Evolutionary conservation across 1,140 invertebrate genomes (phyloP).

Genomic region (Conus betulinus): DNA sequence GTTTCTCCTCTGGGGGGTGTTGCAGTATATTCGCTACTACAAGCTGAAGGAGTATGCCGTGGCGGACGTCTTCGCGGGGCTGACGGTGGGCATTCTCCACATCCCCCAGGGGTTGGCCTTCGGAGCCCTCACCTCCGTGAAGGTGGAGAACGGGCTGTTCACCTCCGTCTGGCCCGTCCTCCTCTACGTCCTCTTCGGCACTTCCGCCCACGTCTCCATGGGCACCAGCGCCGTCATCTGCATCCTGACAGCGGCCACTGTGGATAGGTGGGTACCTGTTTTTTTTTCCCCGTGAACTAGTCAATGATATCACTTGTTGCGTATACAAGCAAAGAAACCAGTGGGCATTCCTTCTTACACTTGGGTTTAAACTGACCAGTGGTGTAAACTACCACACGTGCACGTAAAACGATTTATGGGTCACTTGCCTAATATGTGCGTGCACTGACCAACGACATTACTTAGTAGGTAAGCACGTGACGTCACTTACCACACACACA

Average conservation of each 20-base stretch:
- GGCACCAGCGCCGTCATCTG: slow-evolving; percentile 74
- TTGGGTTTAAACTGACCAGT: too few relatives aligned
- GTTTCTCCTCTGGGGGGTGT: too few relatives aligned
- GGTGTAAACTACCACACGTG: too few relatives aligned
- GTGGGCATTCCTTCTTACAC: too few relatives aligned
- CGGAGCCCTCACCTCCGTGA: slow-evolving; percentile 76
- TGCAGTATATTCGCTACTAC: slow-evolving; percentile 71
- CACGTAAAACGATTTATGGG: too few relatives aligned
- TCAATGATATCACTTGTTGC: too few relatives aligned
- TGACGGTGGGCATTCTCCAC: slow-evolving; percentile 77
- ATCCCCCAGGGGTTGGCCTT: slow-evolving; percentile 78
- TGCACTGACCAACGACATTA: too few relatives aligned
- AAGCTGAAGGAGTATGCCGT: slow-evolving; percentile 70
- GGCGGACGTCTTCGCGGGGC: slow-evolving; percentile 74
- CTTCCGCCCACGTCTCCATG: slow-evolving; percentile 76
- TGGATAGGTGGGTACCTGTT: slow-evolving; percentile 57
- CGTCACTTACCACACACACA: too few relatives aligned
- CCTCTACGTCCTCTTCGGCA: slow-evolving; percentile 78
- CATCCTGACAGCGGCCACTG: slow-evolving; percentile 70
- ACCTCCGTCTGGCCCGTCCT: slow-evolving; percentile 78
- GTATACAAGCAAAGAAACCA: too few relatives aligned
- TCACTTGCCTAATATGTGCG: too few relatives aligned
- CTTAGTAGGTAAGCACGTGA: too few relatives aligned
- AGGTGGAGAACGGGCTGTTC: slow-evolving; percentile 78
- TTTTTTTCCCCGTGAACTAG: not conserved